Conservation (phyloP, 2,888 invertebrate species). For the Ceriagrion tenellum region DNA sequence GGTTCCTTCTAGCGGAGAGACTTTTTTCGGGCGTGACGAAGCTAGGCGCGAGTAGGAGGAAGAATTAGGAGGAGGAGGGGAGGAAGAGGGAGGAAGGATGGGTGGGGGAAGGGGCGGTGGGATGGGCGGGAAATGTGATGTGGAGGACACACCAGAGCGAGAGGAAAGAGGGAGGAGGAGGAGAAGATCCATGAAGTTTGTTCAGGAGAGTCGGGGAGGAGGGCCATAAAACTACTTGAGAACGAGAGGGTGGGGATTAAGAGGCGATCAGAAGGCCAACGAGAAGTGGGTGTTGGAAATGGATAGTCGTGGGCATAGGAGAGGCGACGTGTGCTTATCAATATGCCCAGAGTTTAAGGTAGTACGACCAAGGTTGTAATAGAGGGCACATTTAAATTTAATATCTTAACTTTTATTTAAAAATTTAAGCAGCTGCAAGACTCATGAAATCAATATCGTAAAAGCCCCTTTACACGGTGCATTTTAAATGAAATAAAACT, state of each 20-base stretch:
- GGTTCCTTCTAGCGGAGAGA: background rate
- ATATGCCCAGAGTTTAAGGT: too few species aligned
- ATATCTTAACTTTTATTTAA: too few species aligned
- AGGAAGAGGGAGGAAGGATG: background rate
- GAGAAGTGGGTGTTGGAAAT: background rate
- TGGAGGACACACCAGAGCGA: too few species aligned
- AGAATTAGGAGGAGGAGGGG: background rate
- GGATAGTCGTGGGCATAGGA: background rate
- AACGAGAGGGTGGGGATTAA: background rate
- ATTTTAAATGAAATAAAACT: too few species aligned
- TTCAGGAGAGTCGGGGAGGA: background rate
- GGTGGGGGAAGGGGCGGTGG: background rate
- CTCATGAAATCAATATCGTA: too few species aligned
- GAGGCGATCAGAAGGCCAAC: background rate
- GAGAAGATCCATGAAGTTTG: background rate
- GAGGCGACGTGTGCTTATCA: background rate
- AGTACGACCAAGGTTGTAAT: too few species aligned
- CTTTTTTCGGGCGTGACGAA: background rate
- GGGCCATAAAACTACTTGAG: background rate
- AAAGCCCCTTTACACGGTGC: too few species aligned
- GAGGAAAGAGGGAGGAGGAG: background rate
- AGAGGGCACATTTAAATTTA: too few species aligned
- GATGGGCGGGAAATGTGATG: too few species aligned
- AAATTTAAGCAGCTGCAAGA: too few species aligned
- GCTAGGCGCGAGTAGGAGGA: background rate